phyloP scores from a whole-genome alignment of 2,797 vertebrate genomes.

The Ambastaia sidthimunki region DNA sequence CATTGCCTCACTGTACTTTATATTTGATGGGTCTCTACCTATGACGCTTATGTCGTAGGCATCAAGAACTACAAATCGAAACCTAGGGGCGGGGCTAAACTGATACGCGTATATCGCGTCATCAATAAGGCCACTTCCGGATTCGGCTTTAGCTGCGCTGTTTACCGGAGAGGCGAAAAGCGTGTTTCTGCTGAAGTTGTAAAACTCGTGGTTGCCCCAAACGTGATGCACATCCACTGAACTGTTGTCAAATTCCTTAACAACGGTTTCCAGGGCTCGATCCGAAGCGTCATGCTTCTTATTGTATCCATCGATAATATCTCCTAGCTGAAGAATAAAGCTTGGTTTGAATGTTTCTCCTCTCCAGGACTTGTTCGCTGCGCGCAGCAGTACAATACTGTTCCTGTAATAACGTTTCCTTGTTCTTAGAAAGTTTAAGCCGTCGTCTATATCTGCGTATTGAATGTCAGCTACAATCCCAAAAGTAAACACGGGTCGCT shows the following conservation, averaged over 20 bases:
- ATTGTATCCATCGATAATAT: conserved; percentile 90
- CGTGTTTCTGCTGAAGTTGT: conserved; percentile 86
- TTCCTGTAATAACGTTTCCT: conserved; percentile 84
- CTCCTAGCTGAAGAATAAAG: conserved; percentile 91
- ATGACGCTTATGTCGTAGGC: conserved; percentile 87
- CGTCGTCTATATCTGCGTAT: conserved; percentile 85
- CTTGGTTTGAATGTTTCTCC: conserved; percentile 63
- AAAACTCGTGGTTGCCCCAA: conserved; percentile 86
- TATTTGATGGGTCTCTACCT: conserved; percentile 78
- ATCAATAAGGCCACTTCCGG: background rate
- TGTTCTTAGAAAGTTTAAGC: conserved; percentile 75
- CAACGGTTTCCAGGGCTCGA: conserved; percentile 77
- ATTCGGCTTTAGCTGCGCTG: conserved; percentile 58
- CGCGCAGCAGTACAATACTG: conserved; percentile 72
- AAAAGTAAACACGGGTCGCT: too few relatives aligned
- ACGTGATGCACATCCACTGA: too few relatives aligned
- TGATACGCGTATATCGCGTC: conserved; percentile 82
- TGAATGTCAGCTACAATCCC: conserved; percentile 85
- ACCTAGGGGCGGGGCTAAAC: conserved; percentile 81
- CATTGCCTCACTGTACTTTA: conserved; percentile 76
- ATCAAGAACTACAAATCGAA: conserved; percentile 88
- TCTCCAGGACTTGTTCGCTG: conserved; percentile 56
- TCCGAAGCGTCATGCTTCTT: conserved; percentile 72
- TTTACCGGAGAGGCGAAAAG: conserved; percentile 68
- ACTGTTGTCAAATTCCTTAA: conserved; percentile 71